A percentile compares a stretch with the other conserved stretches of the same genome.
Evolutionary conservation across 2,888 invertebrate genomes (phyloP).

Genomic region (Ptilodon capucinus): DNA sequence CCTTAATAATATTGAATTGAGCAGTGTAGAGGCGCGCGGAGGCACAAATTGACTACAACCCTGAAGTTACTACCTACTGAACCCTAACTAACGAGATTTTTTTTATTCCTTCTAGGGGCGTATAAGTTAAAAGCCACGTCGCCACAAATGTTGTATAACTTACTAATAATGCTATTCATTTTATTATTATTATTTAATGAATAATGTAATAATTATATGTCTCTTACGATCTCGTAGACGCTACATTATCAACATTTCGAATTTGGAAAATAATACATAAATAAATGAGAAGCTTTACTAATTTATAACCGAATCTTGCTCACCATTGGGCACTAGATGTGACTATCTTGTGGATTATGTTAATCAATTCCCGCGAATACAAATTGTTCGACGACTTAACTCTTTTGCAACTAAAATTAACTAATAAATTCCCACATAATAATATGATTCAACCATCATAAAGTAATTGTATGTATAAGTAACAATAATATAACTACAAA

Average conservation of each 20-base stretch:
- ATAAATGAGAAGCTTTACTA: slow-evolving; percentile 29
- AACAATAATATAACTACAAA: slow-evolving; percentile 60
- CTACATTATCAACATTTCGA: too few relatives aligned
- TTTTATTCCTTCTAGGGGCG: slow-evolving; percentile 65
- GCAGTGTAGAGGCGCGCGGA: slow-evolving; percentile 76
- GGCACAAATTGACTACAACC: slow-evolving; percentile 75
- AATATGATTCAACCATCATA: slow-evolving; percentile 67
- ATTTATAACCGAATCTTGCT: slow-evolving; percentile 25
- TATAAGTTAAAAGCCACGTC: slow-evolving; percentile 74
- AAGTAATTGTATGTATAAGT: slow-evolving; percentile 47
- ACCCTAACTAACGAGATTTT: slow-evolving; percentile 66
- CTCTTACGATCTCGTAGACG: slow-evolving; percentile 54
- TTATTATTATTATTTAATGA: slow-evolving; percentile 58
- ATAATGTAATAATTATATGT: slow-evolving; percentile 49
- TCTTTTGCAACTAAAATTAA: slow-evolving; percentile 44
- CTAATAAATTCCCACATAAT: slow-evolving; percentile 59
- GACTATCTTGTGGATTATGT: slow-evolving; percentile 36
- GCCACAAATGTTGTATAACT: slow-evolving; percentile 75
- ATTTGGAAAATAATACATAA: slow-evolving; percentile 42
- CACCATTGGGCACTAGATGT: too few relatives aligned
- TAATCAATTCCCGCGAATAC: slow-evolving; percentile 73
- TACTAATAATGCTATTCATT: slow-evolving; percentile 62
- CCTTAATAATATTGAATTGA: slow-evolving; percentile 74
- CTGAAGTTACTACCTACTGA: slow-evolving; percentile 75
- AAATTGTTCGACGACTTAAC: slow-evolving; percentile 42